These are phyloP conservation scores for Falco peregrinus DNA, from an alignment of 2,797 vertebrate species.

Conservation along the genomic window DNA sequence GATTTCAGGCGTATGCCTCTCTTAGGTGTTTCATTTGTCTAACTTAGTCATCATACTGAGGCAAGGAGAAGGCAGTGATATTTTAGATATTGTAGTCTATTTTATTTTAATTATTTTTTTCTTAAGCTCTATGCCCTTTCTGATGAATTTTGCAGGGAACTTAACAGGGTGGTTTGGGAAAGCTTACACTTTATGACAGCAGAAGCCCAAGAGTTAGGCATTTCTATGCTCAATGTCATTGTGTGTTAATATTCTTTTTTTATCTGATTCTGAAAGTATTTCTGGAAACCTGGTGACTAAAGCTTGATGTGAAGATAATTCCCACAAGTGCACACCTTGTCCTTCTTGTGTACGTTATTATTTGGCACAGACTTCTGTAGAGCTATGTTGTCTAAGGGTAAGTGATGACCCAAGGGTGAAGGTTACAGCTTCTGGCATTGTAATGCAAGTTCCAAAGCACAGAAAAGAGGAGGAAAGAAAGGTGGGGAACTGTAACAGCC, in stretches of 20 bases:
- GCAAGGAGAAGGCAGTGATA: not conserved
- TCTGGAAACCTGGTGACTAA: not conserved
- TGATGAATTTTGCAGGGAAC: not conserved
- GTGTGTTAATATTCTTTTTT: not conserved
- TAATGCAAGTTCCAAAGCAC: not conserved
- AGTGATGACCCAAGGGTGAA: not conserved
- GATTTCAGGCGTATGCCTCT: not conserved
- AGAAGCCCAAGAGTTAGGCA: not conserved
- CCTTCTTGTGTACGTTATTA: not conserved
- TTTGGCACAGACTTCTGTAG: not conserved
- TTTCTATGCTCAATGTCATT: rapidly evolving
- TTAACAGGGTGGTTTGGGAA: not conserved
- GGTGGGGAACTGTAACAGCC: not conserved
- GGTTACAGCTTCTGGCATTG: not conserved
- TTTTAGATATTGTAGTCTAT: not conserved
- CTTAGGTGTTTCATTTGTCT: not conserved
- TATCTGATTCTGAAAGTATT: not conserved
- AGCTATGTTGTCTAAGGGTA: too few relatives aligned
- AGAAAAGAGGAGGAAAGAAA: not conserved
- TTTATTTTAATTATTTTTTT: not conserved
- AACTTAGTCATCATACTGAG: not conserved
- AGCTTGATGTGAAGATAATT: not conserved
- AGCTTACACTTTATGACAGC: not conserved
- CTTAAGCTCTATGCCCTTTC: not conserved
- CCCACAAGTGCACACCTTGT: rapidly evolving